Evolutionary conservation across 2,888 invertebrate genomes (phyloP), one percentile per base, ranked within the genome.

Genomic region (Acrocyrtus sp.): DNA sequence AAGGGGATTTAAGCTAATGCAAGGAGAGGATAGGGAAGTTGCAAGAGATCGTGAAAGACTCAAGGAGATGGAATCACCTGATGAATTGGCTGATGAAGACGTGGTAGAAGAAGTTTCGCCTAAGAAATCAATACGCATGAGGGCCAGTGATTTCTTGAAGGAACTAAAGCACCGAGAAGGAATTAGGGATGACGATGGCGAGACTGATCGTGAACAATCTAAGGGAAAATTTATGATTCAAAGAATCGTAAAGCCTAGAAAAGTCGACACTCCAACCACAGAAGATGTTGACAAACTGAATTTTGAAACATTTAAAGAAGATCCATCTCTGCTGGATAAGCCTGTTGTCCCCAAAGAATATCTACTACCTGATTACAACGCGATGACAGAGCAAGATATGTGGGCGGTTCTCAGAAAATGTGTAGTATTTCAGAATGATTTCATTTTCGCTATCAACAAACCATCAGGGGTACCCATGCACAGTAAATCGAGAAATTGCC

Each of bases 401-500:
- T 81, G 81, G 81, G 47, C 8, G 19, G 29, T 75, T 4, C 41
- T 81, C 1, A 74, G 21, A 47, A 66, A 70, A 8, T 19, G 47
- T 12, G 56, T 81, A 12, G 48, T 78, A 4, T 80, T 76, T 57
- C 67, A 81, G 48, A 81, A 81, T 57, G 85, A 85, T 79, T 85
- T 85, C 66, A 80, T 87, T 27, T 63, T 87, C 29, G 86, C 85
- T 3, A 81, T 87, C 17, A 83, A 86, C 77, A 87, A 87, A 77
- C 87, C 87, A 4, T 85, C 85, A 78, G 87, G 87, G 10, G 77
- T 87, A 26, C 73, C 81, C 10, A 78, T 82, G 62, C 80, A 81
- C 54, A 61, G 72, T 21, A 69, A 77, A 48, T 62, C 77, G 1
- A 45, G 48, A 10, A 73, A 77, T 43, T 79, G 79, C 72, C 75